These are phyloP conservation scores for Halyomorpha halys DNA, from an alignment of 1,140 invertebrate genomes.

Conservation along the genomic window DNA sequence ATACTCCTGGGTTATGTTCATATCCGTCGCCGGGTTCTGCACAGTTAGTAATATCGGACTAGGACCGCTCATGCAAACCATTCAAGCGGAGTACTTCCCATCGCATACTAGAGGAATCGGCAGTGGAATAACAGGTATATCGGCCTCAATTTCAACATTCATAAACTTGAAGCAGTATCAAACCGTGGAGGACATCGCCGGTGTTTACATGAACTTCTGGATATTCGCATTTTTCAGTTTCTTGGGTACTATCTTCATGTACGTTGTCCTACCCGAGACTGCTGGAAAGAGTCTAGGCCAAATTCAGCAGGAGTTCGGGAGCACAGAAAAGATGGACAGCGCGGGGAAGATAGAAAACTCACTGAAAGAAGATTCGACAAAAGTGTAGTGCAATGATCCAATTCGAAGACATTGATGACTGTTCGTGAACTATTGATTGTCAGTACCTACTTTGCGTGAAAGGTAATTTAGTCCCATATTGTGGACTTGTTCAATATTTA, in stretches of 20 bases:
- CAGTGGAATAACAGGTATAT: slow-evolving; percentile 25
- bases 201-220: slow-evolving; percentile 24
- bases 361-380: too few relatives aligned
- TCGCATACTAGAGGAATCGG: slow-evolving; percentile 26
- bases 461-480: too few relatives aligned
- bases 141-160: slow-evolving; percentile 24
- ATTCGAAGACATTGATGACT: too few relatives aligned
- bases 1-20: slow-evolving; percentile 20
- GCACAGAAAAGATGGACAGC: too few relatives aligned
- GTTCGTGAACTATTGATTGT: too few relatives aligned
- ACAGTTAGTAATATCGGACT: slow-evolving; percentile 23
- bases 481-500: too few relatives aligned
- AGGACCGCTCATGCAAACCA: slow-evolving; percentile 26
- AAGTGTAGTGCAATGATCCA: too few relatives aligned
- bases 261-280: slow-evolving; percentile 23
- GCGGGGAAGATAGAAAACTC: too few relatives aligned
- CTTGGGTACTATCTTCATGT: slow-evolving; percentile 23
- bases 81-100: slow-evolving; percentile 30
- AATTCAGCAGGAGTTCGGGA: slow-evolving; percentile 16
- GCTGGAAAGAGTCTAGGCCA: slow-evolving; percentile 25
- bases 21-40: slow-evolving; percentile 16
- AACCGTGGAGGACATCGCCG: slow-evolving; percentile 19
- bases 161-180: slow-evolving; percentile 27
- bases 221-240: slow-evolving; percentile 23
- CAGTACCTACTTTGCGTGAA: too few relatives aligned